phyloP scores from a whole-genome alignment of 2,797 vertebrate species.

The Champsocephalus gunnari region DNA sequence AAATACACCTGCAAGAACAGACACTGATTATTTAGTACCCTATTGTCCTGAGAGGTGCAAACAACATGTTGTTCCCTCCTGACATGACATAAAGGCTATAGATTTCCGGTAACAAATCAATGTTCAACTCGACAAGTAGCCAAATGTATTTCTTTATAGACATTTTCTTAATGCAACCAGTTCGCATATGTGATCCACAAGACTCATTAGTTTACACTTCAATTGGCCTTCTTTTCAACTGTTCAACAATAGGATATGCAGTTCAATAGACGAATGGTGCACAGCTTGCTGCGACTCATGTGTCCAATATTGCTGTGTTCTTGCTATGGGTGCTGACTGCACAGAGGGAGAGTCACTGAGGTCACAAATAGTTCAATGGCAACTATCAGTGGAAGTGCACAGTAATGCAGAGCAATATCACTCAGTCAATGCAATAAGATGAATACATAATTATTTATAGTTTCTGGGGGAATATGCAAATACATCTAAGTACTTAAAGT shows the following conservation, averaged over 20 bases:
- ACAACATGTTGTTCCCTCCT: slow-evolving; percentile 29
- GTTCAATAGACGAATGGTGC: slow-evolving; percentile 72
- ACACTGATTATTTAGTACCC: slow-evolving; percentile 32
- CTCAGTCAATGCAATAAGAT: slow-evolving; percentile 31
- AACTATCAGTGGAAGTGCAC: slow-evolving; percentile 39
- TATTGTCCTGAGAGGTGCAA: slow-evolving; percentile 32
- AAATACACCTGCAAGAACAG: slow-evolving; percentile 53
- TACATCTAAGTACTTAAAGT: slow-evolving; percentile 24
- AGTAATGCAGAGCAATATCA: slow-evolving; percentile 42
- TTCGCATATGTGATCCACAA: slow-evolving; percentile 9
- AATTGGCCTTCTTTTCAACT: slow-evolving; percentile 37
- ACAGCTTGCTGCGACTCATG: slow-evolving; percentile 53
- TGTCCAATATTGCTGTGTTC: slow-evolving; percentile 68
- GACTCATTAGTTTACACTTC: slow-evolving; percentile 20
- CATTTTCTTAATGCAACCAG: slow-evolving; percentile 19
- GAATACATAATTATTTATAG: slow-evolving; percentile 32
- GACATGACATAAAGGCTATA: slow-evolving; percentile 28
- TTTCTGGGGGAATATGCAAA: slow-evolving; percentile 42
- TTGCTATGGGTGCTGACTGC: slow-evolving; percentile 67
- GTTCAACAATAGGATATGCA: slow-evolving; percentile 54
- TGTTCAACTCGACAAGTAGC: slow-evolving; percentile 16
- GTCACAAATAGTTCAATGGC: slow-evolving; percentile 66
- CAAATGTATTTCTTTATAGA: background rate
- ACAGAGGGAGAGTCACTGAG: slow-evolving; percentile 62
- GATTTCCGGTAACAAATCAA: slow-evolving; percentile 32